A percentile compares a stretch with the other conserved stretches of the same genome.
These are phyloP conservation scores for Pterocles orientalis DNA, from an alignment of 2,113 vertebrate genomes.

Conservation along the genomic window DNA sequence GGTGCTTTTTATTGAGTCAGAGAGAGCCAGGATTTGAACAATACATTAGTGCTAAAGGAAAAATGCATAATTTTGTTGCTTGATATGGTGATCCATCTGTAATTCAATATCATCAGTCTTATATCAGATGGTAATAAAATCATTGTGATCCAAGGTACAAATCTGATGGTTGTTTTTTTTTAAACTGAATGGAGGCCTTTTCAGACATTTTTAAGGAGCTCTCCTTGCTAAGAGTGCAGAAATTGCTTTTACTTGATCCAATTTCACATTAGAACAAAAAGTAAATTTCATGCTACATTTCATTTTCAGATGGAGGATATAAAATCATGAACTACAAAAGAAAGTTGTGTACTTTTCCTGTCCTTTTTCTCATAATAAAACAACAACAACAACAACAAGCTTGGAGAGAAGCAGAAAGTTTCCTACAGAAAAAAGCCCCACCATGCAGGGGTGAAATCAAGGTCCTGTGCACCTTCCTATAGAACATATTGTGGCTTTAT, in stretches of 20 bases:
- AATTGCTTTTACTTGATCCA: constrained; percentile 39
- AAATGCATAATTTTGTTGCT: constrained; percentile 15
- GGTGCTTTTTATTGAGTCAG: constrained; percentile 17
- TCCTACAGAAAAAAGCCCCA: neutral
- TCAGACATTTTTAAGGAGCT: neutral
- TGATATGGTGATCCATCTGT: constrained; percentile 32
- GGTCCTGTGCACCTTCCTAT: neutral
- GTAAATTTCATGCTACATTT: constrained; percentile 52
- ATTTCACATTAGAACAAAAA: constrained; percentile 47
- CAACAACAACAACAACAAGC: neutral
- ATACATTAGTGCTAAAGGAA: constrained; percentile 26
- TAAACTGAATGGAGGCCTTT: neutral
- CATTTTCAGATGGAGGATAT: constrained; percentile 5
- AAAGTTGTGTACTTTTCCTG: neutral
- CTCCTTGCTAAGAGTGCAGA: neutral
- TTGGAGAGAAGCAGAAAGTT: neutral
- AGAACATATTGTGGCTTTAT: neutral
- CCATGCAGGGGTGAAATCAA: neutral
- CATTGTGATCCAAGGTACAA: neutral
- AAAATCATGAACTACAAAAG: constrained; percentile 20
- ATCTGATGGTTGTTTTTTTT: constrained; percentile 1
- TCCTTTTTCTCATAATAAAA: neutral
- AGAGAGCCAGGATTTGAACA: constrained; percentile 3
- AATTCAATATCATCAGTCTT: constrained; percentile 42
- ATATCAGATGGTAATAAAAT: constrained; percentile 40